Conservation (phyloP, 2,888 invertebrate genomes). For the Dorcus hopei region DNA sequence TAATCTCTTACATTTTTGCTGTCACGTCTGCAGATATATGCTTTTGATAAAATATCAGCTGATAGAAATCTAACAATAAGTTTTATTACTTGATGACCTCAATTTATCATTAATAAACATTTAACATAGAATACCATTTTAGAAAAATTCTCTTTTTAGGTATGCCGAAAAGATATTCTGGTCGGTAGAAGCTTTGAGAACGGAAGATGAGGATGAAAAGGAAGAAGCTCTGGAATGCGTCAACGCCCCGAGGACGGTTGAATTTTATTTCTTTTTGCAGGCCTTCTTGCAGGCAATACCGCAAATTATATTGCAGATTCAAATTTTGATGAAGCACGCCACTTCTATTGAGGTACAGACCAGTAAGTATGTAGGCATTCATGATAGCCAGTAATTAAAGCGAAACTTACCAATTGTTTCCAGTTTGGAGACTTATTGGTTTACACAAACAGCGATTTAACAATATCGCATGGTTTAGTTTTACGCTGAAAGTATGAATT, state of each 20-base stretch:
- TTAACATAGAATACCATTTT: too few relatives aligned
- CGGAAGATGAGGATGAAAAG: conserved; percentile 58
- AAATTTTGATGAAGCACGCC: conserved; percentile 61
- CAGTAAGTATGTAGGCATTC: conserved; percentile 48
- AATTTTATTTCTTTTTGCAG: conserved; percentile 74
- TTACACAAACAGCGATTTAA: neutral
- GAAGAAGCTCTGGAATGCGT: conserved; percentile 59
- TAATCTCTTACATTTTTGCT: too few relatives aligned
- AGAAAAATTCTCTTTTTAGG: conserved; percentile 49
- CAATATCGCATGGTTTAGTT: too few relatives aligned
- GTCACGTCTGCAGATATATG: too few relatives aligned
- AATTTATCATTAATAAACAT: too few relatives aligned
- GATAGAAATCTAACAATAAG: too few relatives aligned
- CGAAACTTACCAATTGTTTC: neutral
- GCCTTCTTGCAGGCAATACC: conserved; percentile 76
- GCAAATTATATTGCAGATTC: conserved; percentile 63
- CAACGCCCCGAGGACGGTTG: conserved; percentile 65
- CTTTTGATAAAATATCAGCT: too few relatives aligned
- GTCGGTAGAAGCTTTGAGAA: conserved; percentile 68
- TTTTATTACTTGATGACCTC: too few relatives aligned
- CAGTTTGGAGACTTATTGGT: neutral
- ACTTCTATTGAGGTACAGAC: conserved; percentile 59
- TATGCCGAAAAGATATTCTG: conserved; percentile 72
- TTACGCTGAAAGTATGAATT: too few relatives aligned
- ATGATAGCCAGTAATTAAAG: neutral